Evolutionary conservation across 2,797 vertebrate genomes (phyloP).

Genomic region (Artibeus jamaicensis): DNA sequence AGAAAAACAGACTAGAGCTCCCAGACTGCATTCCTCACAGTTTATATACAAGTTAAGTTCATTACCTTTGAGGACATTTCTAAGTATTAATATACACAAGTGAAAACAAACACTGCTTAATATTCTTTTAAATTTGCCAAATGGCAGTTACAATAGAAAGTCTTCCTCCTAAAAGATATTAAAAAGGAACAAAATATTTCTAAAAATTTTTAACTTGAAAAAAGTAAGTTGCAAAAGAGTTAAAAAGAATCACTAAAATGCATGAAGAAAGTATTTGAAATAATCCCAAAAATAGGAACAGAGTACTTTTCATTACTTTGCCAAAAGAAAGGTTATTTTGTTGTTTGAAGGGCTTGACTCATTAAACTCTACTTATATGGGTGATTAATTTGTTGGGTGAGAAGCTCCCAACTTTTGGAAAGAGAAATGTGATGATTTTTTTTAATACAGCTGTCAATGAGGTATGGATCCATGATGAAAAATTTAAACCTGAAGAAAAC

Average conservation of each 20-base stretch:
- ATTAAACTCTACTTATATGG: constrained; percentile 77
- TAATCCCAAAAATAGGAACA: constrained; percentile 75
- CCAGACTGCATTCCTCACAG: neutral
- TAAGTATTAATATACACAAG: constrained; percentile 65
- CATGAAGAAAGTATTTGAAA: constrained; percentile 70
- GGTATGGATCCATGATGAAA: neutral
- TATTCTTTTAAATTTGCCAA: constrained; percentile 58
- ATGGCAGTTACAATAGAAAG: constrained; percentile 56
- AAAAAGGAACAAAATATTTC: constrained; percentile 47
- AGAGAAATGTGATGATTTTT: constrained; percentile 56
- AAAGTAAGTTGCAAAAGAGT: constrained; percentile 62
- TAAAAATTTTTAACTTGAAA: constrained; percentile 72
- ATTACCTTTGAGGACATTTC: constrained; percentile 57
- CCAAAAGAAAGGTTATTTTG: constrained; percentile 72
- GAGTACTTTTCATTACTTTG: constrained; percentile 65
- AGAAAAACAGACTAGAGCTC: constrained; percentile 10
- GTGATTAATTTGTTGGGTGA: constrained; percentile 60
- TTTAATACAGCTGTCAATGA: constrained; percentile 6
- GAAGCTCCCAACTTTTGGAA: constrained; percentile 50
- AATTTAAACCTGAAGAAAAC: constrained; percentile 38
- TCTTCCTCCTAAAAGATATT: constrained; percentile 58
- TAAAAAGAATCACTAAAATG: constrained; percentile 66
- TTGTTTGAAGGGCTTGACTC: constrained; percentile 73
- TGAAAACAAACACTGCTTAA: constrained; percentile 57
- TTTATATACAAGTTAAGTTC: constrained; percentile 57